These are phyloP conservation scores for Dendroctonus valens DNA, from an alignment of 1,140 invertebrate genomes.

Conservation along the genomic window DNA sequence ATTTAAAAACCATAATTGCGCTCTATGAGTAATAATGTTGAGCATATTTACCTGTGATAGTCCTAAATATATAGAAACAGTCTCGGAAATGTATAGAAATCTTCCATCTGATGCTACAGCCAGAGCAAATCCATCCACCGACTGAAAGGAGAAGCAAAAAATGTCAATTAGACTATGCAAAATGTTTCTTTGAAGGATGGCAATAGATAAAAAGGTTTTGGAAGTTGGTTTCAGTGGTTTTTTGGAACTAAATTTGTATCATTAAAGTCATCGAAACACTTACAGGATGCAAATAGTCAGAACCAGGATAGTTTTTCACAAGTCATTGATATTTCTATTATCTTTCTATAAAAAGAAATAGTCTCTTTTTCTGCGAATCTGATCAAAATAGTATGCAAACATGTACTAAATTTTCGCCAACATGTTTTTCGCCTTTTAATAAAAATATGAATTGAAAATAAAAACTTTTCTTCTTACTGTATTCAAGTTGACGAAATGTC, in stretches of 20 bases:
- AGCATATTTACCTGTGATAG: conserved; percentile 85
- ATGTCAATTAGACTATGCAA: conserved; percentile 1
- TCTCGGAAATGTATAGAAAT: conserved; percentile 98
- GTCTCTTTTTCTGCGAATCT: no score
- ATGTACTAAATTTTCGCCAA: no score
- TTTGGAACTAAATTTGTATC: not conserved
- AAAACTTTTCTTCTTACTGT: no score
- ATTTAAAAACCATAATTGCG: not conserved
- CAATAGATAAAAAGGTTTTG: not conserved
- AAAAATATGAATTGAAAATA: no score
- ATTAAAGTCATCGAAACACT: no score
- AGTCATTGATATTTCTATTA: no score
- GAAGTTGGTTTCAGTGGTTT: not conserved
- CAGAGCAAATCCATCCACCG: conserved; percentile 94
- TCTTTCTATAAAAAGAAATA: no score
- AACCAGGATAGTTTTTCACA: no score
- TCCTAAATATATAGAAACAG: conserved; percentile 97
- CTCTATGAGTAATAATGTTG: not conserved
- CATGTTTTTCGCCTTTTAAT: no score
- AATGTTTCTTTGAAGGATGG: conserved; percentile 1
- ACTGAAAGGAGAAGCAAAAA: conserved; percentile 65
- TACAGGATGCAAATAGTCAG: no score
- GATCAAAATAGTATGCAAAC: no score
- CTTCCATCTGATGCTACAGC: conserved; percentile 91
- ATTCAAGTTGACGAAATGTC: no score